Base-by-base conservation (phyloP, 2,888 invertebrate genomes). In the Conops quadrifasciatus region DNA sequence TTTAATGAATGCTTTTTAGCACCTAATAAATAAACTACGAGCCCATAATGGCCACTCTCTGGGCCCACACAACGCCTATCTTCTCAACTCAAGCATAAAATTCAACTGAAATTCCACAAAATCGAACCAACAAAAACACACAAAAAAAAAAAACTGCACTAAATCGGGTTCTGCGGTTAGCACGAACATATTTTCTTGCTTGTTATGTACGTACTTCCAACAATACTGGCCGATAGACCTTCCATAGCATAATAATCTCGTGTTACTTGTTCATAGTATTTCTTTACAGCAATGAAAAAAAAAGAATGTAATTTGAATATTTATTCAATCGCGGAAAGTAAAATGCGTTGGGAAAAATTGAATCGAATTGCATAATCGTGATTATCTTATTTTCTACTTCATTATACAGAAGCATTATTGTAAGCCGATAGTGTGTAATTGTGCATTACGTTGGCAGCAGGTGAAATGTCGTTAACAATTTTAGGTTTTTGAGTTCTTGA, bases 61-160 rank as follows among this genome's bases (percentile, higher is more conserved):
- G 13, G 60, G 16, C 19, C 60, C 16, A 9, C 21, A 62, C 13
- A 16, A 36, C 43, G 11, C 19, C 11, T 19, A 21, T n/a, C 30
- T 4, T 9, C 26, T 24, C 56, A 45, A 36, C 67, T 67, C 67
- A 67, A 24, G 67, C 67, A 67, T 67, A 67, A 67, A 67, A 67
- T 58, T 56, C 67, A 58, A 67, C 56, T 56, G 24, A 67, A 58
- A 56, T 67, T 58, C 45, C 15, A 58, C 11, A 13, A 67, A 67
- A 49, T 49, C 24, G 9, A 64, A 51, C n/a, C n/a, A n/a, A n/a
- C n/a, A n/a, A n/a, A n/a, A n/a, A n/a, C n/a, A n/a, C n/a, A n/a
- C n/a, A n/a, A n/a, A n/a, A n/a, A n/a, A 28, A 11, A 62, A 19
- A 45, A 49, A n/a, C 49, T n/a, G 9, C 19, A 21, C 24, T 21